Conservation (phyloP, 2,888 invertebrate genomes). For the Limnephilus auricula region DNA sequence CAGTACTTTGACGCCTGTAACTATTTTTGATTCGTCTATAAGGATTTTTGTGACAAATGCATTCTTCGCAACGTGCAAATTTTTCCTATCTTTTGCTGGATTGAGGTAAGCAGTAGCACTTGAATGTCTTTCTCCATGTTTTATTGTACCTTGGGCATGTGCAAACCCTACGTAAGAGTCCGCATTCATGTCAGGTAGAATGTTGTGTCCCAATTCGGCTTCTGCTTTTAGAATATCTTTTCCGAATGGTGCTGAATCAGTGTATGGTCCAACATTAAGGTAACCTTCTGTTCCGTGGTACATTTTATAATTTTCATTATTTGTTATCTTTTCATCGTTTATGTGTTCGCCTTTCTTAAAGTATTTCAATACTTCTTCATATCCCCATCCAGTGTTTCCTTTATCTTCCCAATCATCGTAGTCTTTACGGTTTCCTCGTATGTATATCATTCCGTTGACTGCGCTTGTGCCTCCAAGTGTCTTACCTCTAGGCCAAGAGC, state of each 20-base stretch:
- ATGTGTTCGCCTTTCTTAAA: conserved; percentile 72
- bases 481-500: conserved; percentile 74
- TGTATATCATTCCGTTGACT: conserved; percentile 74
- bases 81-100: conserved; percentile 68
- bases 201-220: conserved; percentile 73
- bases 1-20: conserved; percentile 70
- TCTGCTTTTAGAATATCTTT: conserved; percentile 73
- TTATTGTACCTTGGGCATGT: conserved; percentile 72
- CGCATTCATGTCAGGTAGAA: conserved; percentile 71
- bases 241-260: conserved; percentile 69
- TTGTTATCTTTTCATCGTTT: conserved; percentile 51
- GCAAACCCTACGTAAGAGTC: conserved; percentile 75
- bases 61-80: conserved; percentile 70
- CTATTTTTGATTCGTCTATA: conserved; percentile 72
- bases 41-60: conserved; percentile 73
- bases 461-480: conserved; percentile 74
- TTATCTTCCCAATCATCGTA: conserved; percentile 75
- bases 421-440: conserved; percentile 74
- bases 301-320: conserved; percentile 68
- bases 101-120: conserved; percentile 77
- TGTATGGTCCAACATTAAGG: conserved; percentile 69
- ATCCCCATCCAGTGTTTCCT: conserved; percentile 75
- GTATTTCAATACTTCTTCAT: conserved; percentile 70
- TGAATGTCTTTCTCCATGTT: conserved; percentile 74
- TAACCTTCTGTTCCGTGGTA: conserved; percentile 74